Conservation (phyloP, 92 coral and sea anemone genomes). For the Siderastrea siderea region DNA sequence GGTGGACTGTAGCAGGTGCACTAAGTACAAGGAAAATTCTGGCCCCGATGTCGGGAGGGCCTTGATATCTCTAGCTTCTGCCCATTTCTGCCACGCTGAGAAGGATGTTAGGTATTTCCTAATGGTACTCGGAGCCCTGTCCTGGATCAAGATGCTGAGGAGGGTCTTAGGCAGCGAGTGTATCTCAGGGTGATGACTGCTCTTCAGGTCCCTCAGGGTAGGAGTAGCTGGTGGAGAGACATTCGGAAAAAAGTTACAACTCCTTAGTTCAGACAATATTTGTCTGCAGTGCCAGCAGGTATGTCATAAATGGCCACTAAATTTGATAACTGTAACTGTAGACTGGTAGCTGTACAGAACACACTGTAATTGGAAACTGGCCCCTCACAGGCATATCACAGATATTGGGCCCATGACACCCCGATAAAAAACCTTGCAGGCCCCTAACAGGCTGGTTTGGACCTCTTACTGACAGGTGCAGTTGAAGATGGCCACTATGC, state of each 20-base stretch:
- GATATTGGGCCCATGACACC: too few relatives aligned
- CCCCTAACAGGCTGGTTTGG: background rate
- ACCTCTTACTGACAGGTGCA: too few relatives aligned
- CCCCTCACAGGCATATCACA: too few relatives aligned
- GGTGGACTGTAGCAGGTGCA: background rate
- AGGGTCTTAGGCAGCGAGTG: conserved; percentile 7
- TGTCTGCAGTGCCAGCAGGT: background rate
- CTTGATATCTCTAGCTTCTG: too few relatives aligned
- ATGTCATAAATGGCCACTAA: background rate
- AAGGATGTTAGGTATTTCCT: background rate
- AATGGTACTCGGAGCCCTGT: background rate
- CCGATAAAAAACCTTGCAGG: background rate
- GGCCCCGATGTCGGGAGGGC: background rate
- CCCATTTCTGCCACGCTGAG: too few relatives aligned
- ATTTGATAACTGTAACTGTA: too few relatives aligned
- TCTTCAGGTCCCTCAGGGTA: conserved; percentile 6
- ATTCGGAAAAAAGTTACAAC: background rate
- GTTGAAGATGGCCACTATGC: background rate
- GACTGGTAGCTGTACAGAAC: too few relatives aligned
- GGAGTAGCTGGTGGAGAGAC: background rate
- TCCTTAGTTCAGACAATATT: background rate
- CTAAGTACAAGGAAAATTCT: background rate
- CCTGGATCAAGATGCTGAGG: conserved; percentile 6
- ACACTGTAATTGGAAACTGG: too few relatives aligned
- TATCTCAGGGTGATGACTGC: conserved; percentile 10